These are phyloP conservation scores for Apus apus DNA, from an alignment of 2,113 vertebrate species.

Conservation along the genomic window DNA sequence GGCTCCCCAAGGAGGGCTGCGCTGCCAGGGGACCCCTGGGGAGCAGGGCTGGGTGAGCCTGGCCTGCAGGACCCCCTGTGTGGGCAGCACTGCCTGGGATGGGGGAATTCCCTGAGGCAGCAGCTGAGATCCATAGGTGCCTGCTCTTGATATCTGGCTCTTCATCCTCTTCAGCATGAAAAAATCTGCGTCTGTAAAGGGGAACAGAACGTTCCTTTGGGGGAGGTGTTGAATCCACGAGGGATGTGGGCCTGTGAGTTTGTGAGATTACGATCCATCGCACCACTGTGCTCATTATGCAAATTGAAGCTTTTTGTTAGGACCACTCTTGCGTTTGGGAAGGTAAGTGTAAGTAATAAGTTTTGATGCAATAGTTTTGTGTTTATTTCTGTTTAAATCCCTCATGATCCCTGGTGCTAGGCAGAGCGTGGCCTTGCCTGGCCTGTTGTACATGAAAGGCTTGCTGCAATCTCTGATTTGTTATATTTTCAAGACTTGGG, in stretches of 20 bases:
- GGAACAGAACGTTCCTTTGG: background rate
- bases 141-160: background rate
- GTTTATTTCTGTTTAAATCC: background rate
- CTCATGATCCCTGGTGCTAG: rapidly evolving
- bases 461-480: background rate
- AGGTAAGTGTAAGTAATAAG: rapidly evolving
- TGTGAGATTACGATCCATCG: background rate
- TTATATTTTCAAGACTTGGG: rapidly evolving
- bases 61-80: background rate
- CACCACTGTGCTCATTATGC: background rate
- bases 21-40: rapidly evolving
- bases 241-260: background rate
- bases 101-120: rapidly evolving
- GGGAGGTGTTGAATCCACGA: background rate
- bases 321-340: background rate
- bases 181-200: background rate
- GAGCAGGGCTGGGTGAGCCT: background rate
- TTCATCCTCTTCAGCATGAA: background rate
- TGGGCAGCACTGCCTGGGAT: rapidly evolving
- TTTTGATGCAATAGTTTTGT: too few relatives aligned
- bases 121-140: rapidly evolving
- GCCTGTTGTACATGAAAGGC: background rate
- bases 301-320: rapidly evolving
- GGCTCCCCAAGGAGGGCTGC: rapidly evolving
- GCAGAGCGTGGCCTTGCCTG: background rate